Conservation (phyloP, 2,113 vertebrate species). For the Notarius quadriscutis region DNA sequence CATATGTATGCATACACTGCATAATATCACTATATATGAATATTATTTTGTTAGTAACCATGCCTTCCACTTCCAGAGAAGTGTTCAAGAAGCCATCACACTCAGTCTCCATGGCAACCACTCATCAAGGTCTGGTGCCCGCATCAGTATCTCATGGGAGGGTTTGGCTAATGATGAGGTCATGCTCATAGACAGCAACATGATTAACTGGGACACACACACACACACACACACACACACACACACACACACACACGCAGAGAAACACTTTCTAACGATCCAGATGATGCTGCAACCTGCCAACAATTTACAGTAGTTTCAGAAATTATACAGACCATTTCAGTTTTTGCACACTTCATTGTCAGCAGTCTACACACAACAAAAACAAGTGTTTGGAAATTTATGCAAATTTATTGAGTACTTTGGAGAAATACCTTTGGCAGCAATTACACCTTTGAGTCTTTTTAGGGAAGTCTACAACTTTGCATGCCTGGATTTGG, state of each 20-base stretch:
- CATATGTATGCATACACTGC: neutral
- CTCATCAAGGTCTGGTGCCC: slow-evolving; percentile 44
- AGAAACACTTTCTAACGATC: neutral
- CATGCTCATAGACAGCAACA: neutral
- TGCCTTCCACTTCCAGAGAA: neutral
- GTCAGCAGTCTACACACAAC: neutral
- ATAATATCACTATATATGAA: neutral
- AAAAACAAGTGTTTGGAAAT: neutral
- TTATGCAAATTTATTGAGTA: neutral
- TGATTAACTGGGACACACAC: slow-evolving; percentile 1
- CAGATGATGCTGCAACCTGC: neutral
- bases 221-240: neutral
- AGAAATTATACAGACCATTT: neutral
- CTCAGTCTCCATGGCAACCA: slow-evolving; percentile 56
- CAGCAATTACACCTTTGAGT: neutral
- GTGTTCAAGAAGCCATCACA: slow-evolving; percentile 28
- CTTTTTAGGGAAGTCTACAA: neutral
- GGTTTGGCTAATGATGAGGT: slow-evolving; percentile 17
- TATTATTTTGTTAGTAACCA: neutral
- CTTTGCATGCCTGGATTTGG: neutral
- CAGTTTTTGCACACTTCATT: neutral
- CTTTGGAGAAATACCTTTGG: neutral
- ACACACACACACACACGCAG: neutral
- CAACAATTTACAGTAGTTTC: neutral
- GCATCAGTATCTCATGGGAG: slow-evolving; percentile 5